A percentile compares a stretch with the other conserved stretches of the same genome.
Conservation (phyloP, 1,140 invertebrate genomes). For the Drosophila sp. region DNA sequence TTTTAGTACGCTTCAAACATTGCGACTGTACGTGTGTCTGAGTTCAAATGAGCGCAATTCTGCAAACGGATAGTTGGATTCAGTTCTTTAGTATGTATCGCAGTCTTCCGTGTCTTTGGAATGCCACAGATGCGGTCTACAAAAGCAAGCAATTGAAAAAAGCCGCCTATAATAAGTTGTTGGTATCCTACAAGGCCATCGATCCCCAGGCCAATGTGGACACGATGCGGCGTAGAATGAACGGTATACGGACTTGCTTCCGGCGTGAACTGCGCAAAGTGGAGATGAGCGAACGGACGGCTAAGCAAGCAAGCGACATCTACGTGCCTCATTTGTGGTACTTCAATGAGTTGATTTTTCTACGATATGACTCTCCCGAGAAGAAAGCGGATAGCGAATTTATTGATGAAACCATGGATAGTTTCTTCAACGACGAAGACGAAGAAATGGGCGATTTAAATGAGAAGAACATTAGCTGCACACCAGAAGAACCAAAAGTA, state of each 20-base stretch:
- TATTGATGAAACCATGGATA: not conserved
- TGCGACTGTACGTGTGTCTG: conserved; percentile 17
- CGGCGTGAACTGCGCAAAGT: conserved; percentile 41
- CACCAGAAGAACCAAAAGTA: not conserved
- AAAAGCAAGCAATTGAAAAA: conserved; percentile 22
- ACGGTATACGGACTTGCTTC: conserved; percentile 35
- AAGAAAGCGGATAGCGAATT: not conserved
- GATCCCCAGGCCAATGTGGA: conserved; percentile 30
- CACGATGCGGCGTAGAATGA: conserved; percentile 33
- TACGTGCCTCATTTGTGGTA: conserved; percentile 47
- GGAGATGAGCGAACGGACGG: conserved; percentile 10
- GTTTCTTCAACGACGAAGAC: not conserved
- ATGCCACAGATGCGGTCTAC: conserved; percentile 2
- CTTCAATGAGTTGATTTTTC: conserved; percentile 29
- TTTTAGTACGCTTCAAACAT: conserved; percentile 18
- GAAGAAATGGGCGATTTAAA: not conserved
- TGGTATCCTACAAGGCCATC: conserved; percentile 27
- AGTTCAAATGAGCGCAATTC: conserved; percentile 30
- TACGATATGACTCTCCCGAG: not conserved
- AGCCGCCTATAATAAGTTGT: not conserved
- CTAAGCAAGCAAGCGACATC: not conserved
- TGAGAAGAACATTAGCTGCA: not conserved
- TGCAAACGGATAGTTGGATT: conserved; percentile 22
- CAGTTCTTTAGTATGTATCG: conserved; percentile 32
- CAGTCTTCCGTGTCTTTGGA: conserved; percentile 34